Evolutionary conservation across 2,888 invertebrate genomes (phyloP).

Genomic region (Malthinus flaveolus): DNA sequence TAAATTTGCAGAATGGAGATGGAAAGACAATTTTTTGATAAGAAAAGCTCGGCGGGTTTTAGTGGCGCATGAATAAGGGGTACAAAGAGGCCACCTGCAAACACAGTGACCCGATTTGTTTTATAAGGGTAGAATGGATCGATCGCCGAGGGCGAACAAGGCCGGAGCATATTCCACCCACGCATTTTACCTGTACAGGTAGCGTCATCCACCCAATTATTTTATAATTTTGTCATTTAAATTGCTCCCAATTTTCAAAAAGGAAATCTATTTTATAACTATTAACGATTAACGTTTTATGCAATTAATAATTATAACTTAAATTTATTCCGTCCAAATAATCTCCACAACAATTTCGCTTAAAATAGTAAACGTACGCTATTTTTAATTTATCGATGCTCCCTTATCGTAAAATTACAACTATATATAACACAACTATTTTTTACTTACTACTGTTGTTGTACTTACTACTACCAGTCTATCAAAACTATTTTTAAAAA

Average conservation of each 20-base stretch:
- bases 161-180: constrained; percentile 55
- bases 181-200: constrained; percentile 49
- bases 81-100: constrained; percentile 53
- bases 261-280: too few relatives aligned
- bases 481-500: too few relatives aligned
- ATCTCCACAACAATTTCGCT: constrained; percentile 18
- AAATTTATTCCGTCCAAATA: constrained; percentile 9
- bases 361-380: constrained; percentile 20
- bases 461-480: too few relatives aligned
- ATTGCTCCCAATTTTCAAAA: too few relatives aligned
- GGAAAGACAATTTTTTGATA: constrained; percentile 5
- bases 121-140: constrained; percentile 48
- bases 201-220: constrained; percentile 31
- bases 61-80: constrained; percentile 27
- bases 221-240: too few relatives aligned
- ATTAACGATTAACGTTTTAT: too few relatives aligned
- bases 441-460: too few relatives aligned
- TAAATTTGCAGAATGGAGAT: neutral
- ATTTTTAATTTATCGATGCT: constrained; percentile 25
- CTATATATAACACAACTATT: too few relatives aligned
- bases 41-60: constrained; percentile 16
- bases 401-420: neutral
- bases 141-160: constrained; percentile 53
- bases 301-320: neutral
- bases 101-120: constrained; percentile 56